phyloP scores from a whole-genome alignment of 2,888 invertebrate species.

The Drosophila setosimentum region DNA sequence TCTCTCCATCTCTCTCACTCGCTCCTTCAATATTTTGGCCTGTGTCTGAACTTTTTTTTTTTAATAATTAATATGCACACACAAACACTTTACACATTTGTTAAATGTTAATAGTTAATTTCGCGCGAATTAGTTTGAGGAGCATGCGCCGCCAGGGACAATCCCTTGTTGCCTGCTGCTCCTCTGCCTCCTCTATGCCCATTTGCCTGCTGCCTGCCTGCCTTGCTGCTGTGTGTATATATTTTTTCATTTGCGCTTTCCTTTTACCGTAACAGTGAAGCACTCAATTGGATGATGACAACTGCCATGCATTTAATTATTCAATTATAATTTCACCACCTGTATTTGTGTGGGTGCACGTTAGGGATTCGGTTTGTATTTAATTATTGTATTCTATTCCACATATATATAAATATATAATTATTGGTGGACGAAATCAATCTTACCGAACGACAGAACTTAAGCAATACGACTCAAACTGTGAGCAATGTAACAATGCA shows the following conservation, averaged over 20 bases:
- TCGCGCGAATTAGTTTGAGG: slow-evolving; percentile 25
- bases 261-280: slow-evolving; percentile 63
- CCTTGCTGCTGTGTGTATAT: slow-evolving; percentile 68
- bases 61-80: slow-evolving; percentile 56
- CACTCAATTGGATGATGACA: slow-evolving; percentile 59
- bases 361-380: background rate
- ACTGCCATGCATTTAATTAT: slow-evolving; percentile 20
- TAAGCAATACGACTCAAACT: slow-evolving; percentile 50
- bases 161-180: slow-evolving; percentile 34
- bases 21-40: slow-evolving; percentile 34
- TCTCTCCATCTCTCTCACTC: background rate
- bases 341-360: background rate
- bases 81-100: slow-evolving; percentile 17
- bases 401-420: slow-evolving; percentile 45
- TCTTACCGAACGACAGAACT: slow-evolving; percentile 61
- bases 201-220: slow-evolving; percentile 38
- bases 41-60: slow-evolving; percentile 52
- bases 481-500: slow-evolving; percentile 30
- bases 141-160: slow-evolving; percentile 51
- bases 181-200: too few relatives aligned
- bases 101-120: slow-evolving; percentile 19
- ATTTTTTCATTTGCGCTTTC: slow-evolving; percentile 76
- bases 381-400: slow-evolving; percentile 32
- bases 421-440: slow-evolving; percentile 44
- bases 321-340: slow-evolving; percentile 16